Percentiles rank a stretch among this genome's conserved stretches.
Evolutionary conservation across 2,888 invertebrate genomes (phyloP).

Genomic region (Hemaris fuciformis): DNA sequence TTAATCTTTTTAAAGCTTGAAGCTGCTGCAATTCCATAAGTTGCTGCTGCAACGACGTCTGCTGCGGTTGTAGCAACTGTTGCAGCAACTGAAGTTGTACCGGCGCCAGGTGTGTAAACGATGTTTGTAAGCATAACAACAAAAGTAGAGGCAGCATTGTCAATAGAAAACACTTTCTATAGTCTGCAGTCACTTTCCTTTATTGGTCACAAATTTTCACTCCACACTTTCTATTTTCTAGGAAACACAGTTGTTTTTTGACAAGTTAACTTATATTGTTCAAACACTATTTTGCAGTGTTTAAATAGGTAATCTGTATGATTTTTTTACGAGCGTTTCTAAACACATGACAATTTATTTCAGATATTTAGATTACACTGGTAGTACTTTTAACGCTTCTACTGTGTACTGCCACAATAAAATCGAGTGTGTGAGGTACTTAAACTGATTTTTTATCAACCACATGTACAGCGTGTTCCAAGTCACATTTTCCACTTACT

Average conservation of each 20-base stretch:
- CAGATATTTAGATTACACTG: neutral
- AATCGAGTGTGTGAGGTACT: neutral
- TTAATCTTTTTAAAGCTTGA: constrained; percentile 39
- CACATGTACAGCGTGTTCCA: neutral
- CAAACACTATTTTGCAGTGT: neutral
- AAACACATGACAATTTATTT: neutral
- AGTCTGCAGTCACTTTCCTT: neutral
- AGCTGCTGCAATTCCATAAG: constrained; percentile 30
- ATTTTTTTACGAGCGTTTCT: neutral
- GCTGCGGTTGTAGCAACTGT: constrained; percentile 32
- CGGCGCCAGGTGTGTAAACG: constrained; percentile 41
- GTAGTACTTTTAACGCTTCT: neutral
- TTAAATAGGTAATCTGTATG: neutral
- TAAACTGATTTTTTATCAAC: neutral
- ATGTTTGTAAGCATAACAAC: constrained; percentile 37
- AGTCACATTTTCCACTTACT: neutral
- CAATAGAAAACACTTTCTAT: neutral
- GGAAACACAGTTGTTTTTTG: neutral
- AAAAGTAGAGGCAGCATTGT: constrained; percentile 32
- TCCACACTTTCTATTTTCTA: neutral
- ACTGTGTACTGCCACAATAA: neutral
- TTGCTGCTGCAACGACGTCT: constrained; percentile 27
- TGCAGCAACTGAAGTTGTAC: constrained; percentile 35
- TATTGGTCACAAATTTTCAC: neutral
- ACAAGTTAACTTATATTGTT: neutral